Evolutionary conservation across 1,140 invertebrate genomes (phyloP).

Genomic region (Brachionus rotundiformis): DNA sequence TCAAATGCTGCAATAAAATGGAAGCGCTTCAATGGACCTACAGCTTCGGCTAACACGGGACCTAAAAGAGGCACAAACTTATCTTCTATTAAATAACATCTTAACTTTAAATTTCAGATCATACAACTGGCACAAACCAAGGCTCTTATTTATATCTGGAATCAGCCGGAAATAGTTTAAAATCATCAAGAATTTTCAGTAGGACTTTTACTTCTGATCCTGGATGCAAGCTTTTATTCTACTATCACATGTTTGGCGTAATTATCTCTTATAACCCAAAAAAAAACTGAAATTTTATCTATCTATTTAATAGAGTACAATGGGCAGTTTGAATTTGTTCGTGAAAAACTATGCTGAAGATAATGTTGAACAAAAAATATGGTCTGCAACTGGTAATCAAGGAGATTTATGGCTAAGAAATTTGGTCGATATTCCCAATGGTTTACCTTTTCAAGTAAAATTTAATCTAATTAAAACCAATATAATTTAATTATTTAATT

Average conservation of each 20-base stretch:
- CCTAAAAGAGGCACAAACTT: constrained; percentile 19
- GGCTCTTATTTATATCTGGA: constrained; percentile 45
- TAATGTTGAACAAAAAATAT: constrained; percentile 16
- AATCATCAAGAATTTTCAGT: constrained; percentile 56
- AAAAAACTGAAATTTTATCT: too few relatives aligned
- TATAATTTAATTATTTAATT: too few relatives aligned
- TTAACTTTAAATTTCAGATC: not conserved
- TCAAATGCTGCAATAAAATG: not conserved
- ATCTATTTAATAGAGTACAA: too few relatives aligned
- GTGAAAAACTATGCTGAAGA: constrained; percentile 40
- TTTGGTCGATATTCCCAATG: not conserved
- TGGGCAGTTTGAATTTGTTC: constrained; percentile 3
- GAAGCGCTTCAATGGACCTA: constrained; percentile 47
- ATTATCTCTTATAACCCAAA: not conserved
- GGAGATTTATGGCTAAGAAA: constrained; percentile 44
- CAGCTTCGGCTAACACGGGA: constrained; percentile 6
- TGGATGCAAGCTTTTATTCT: constrained; percentile 17
- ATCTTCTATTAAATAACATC: not conserved
- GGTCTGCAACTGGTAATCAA: constrained; percentile 28
- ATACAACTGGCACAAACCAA: constrained; percentile 41
- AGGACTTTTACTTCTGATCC: constrained; percentile 53
- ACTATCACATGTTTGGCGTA: constrained; percentile 53
- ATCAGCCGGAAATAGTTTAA: constrained; percentile 54
- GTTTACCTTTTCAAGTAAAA: not conserved
- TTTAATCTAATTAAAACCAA: not conserved